Evolutionary conservation across 2,888 invertebrate species (phyloP).

Genomic region (Hesperia comma): DNA sequence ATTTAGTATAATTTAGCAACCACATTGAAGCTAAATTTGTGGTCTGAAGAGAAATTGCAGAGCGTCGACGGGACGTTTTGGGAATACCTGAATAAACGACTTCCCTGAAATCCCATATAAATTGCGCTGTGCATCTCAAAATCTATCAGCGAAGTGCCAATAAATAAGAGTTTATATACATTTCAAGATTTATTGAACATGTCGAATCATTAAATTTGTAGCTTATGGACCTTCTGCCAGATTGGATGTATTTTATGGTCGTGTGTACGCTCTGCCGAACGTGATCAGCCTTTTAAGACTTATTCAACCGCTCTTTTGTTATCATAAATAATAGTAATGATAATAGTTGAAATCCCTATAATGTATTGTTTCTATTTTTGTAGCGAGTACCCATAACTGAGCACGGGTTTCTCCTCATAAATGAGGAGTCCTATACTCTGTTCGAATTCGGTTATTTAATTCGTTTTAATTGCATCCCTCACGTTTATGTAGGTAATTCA

Average conservation of each 20-base stretch:
- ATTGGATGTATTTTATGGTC: neutral
- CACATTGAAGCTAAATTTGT: slow-evolving; percentile 6
- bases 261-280: neutral
- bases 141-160: slow-evolving; percentile 18
- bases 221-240: neutral
- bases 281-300: neutral
- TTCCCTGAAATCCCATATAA: slow-evolving; percentile 15
- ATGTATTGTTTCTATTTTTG: no score
- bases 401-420: no score
- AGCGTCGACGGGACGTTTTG: slow-evolving; percentile 7
- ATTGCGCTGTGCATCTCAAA: slow-evolving; percentile 14
- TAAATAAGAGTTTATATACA: slow-evolving; percentile 22
- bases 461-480: no score
- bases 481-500: no score
- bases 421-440: no score
- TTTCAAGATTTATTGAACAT: slow-evolving; percentile 1
- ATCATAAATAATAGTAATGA: no score
- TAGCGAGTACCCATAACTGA: no score
- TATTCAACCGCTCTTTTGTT: neutral
- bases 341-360: neutral
- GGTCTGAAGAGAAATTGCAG: slow-evolving; percentile 9
- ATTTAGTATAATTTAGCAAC: slow-evolving; percentile 4
- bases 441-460: no score
- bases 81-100: slow-evolving; percentile 9
- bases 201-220: neutral